Evolutionary conservation across 2,797 vertebrate genomes (phyloP), one percentile per base, ranked within the genome.

Genomic region (Adelosebastes latens): DNA sequence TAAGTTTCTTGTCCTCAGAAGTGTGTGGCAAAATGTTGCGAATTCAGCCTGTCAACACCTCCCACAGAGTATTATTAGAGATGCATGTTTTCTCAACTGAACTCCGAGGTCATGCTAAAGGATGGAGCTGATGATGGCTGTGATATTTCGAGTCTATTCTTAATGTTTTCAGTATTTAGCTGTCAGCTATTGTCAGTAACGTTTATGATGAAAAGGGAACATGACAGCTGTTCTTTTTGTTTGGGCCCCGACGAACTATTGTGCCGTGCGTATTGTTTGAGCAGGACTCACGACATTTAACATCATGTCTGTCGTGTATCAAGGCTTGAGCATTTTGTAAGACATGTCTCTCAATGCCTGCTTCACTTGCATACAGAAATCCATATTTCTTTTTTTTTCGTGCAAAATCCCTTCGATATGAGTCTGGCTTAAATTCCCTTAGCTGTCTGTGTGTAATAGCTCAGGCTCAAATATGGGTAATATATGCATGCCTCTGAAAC

Each of bases 401-500:
- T 72, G 59, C 39, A 68, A 77, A 91, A 86, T 79, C 72, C 59
- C 62, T 88, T 52, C 61, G 32, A 82, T 84, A 69, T 81, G 71
- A 83, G 70, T 46, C 84, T 39, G 75, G 62, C 68, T 88, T 90
- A 88, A 79, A 88, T 74, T 87, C 78, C 87, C 81, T 79, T 74
- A 67, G 88, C 87, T 82, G 82, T 90, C 87, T 87, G 82, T 77
- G 77, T 83, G 77, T 87, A 91, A 91, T 90, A 91, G 89, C 84
- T 78, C 56, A 20, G 81, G 85, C 88, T 90, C 88, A 88, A 90
- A 89, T 86, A 71, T 75, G 60, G 69, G 83, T 89, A 89, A 95
- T 90, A 89, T 94, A 93, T 95, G 91, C 93, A 93, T 90, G 88
- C 78, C 87, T 92, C 84, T 86, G 81, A 91, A 92, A 94, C 93